These are phyloP conservation scores for Natator depressus DNA, from an alignment of 2,113 vertebrate genomes.

Conservation along the genomic window DNA sequence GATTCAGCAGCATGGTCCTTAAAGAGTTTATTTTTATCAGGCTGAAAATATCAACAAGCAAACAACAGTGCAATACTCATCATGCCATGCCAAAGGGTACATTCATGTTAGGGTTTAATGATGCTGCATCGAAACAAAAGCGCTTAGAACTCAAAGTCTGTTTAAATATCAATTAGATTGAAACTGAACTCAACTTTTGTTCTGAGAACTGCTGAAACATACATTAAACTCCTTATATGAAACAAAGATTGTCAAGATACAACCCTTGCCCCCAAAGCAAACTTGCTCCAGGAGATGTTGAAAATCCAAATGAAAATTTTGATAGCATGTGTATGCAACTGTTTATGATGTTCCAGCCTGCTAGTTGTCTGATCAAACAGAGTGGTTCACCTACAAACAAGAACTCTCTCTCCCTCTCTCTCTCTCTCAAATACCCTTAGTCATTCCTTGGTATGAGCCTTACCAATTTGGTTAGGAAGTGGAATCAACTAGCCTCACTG, in stretches of 20 bases:
- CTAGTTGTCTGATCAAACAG: not conserved
- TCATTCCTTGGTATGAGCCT: fast-evolving
- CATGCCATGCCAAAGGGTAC: conserved; percentile 16
- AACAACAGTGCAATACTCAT: not conserved
- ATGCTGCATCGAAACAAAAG: conserved; percentile 8
- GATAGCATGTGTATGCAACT: conserved; percentile 19
- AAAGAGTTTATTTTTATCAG: conserved; percentile 44
- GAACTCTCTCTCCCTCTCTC: no score
- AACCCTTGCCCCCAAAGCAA: conserved; percentile 17
- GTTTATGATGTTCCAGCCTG: not conserved
- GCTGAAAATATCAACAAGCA: conserved; percentile 48
- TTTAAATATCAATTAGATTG: conserved; percentile 33
- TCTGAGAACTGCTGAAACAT: conserved; percentile 15
- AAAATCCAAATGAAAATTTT: conserved; percentile 14
- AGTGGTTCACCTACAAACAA: not conserved
- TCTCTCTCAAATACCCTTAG: not conserved
- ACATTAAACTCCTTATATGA: not conserved
- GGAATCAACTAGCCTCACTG: fast-evolving
- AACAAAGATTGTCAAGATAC: not conserved
- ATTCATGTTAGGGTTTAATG: conserved; percentile 36
- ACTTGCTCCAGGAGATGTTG: conserved; percentile 3
- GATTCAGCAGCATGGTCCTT: conserved; percentile 43
- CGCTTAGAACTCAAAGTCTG: conserved; percentile 1
- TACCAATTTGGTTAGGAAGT: not conserved
- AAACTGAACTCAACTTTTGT: conserved; percentile 50